Conservation (phyloP, 2,797 vertebrate species). For the Dendrocincla tyrannina region DNA sequence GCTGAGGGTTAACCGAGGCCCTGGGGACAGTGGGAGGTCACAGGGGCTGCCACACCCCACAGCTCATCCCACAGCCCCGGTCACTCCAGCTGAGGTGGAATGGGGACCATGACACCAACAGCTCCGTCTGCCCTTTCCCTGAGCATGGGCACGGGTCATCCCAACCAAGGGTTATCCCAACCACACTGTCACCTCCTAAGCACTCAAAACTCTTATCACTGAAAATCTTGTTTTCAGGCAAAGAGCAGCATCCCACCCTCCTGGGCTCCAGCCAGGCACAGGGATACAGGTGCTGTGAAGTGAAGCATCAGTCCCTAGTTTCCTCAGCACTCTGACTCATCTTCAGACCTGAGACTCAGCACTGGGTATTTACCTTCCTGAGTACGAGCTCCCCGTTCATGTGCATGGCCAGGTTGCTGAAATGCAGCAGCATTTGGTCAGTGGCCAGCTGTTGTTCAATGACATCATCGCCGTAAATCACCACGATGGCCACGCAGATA, state of each 20-base stretch:
- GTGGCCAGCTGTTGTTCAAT: constrained; percentile 93
- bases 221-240: neutral
- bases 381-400: constrained; percentile 98
- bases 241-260: neutral
- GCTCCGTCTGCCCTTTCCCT: neutral
- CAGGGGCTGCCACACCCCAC: neutral
- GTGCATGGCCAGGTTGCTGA: constrained; percentile 97
- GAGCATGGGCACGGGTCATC: neutral
- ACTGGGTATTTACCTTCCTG: constrained; percentile 84
- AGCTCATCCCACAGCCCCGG: neutral
- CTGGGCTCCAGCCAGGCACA: neutral
- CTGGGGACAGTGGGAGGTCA: neutral
- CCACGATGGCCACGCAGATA: constrained; percentile 95
- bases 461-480: constrained; percentile 94
- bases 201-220: neutral
- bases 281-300: neutral
- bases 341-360: neutral
- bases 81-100: accelerated
- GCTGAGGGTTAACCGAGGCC: neutral
- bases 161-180: neutral
- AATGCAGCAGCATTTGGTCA: constrained; percentile 98
- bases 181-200: neutral
- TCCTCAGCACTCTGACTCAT: neutral
- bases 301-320: neutral
- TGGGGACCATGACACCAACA: accelerated